These are phyloP conservation scores for Leucoptera coffeella DNA, from an alignment of 2,888 invertebrate species.

Conservation along the genomic window DNA sequence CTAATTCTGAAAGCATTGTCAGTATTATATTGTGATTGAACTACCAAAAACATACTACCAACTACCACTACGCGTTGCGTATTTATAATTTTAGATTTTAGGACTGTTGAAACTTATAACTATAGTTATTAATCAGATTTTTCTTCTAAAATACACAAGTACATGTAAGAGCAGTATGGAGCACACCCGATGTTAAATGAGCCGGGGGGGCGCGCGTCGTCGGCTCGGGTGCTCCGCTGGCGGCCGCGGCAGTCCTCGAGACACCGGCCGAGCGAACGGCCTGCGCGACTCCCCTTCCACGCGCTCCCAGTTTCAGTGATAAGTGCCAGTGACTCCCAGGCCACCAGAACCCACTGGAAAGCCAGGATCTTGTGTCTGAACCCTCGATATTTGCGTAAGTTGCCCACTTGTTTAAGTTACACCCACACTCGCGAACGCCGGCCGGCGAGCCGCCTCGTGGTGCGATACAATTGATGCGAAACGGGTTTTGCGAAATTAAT, in stretches of 20 bases:
- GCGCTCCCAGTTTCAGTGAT: constrained; percentile 9
- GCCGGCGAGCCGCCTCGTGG: neutral
- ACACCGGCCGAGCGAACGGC: constrained; percentile 50
- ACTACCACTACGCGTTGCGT: no score
- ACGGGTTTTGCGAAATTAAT: neutral
- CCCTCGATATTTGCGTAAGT: neutral
- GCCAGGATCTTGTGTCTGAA: constrained; percentile 10
- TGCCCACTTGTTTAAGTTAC: no score
- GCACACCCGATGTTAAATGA: no score
- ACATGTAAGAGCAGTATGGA: no score
- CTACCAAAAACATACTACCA: no score
- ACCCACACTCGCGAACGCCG: constrained; percentile 6
- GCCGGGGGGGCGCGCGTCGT: constrained; percentile 15
- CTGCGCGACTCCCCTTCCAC: constrained; percentile 18
- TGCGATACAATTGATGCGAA: neutral
- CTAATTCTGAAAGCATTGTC: no score
- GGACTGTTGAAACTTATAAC: neutral
- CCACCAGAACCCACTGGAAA: constrained; percentile 20
- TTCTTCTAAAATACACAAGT: no score
- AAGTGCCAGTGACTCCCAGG: constrained; percentile 21
- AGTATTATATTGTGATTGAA: no score
- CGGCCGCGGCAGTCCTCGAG: constrained; percentile 45
- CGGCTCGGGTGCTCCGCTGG: constrained; percentile 29
- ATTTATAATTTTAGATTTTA: no score
- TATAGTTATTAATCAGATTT: neutral